Base-by-base conservation (phyloP, 1,140 invertebrate genomes). In the Drosophila lacertosa region DNA sequence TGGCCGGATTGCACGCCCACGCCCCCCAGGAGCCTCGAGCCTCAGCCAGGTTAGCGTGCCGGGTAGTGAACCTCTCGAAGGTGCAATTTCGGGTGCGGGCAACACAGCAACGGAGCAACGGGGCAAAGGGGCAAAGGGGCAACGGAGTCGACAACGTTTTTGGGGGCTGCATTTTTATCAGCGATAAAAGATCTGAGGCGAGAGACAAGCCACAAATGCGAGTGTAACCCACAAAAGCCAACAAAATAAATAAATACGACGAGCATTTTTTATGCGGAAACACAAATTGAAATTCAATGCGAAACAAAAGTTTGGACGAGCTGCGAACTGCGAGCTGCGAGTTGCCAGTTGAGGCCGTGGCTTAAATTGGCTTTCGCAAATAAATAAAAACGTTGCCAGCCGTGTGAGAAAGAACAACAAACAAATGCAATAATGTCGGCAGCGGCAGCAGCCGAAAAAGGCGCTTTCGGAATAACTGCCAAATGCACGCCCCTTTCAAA, bases 231-330 rank as follows among this genome's bases (percentile, higher is more conserved):
- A 76, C 77, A 63, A 82, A 83, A 29, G 26, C 9, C 6, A 29
- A 29, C 9, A 29, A 29, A 29, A 29, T 29, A 29, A 83, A 83
- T 83, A 67, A 83, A 83, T 73, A 77, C 73, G 35, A 58, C 16
- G 59, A 51, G 66, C 53, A 69, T 63, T 59, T 59, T 86, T 86
- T 86, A 86, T 88, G 82, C 81, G 81, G 81, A 86, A 80, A 88
- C 82, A 88, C 82, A 88, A 88, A 88, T 88, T 88, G 82, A 88
- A 88, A 88, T 88, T 88, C 82, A 88, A 88, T 88, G 82, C 82
- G 82, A 77, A 62, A 59, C 74, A 77, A 77, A 77, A 79, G 73
- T 65, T 73, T 35, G 13, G 13, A 4, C 54, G 10, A 53, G 16
- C 16, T 29, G 13, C n/a, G 57, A 10, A 20, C 45, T n/a, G n/a